Evolutionary conservation across 2,113 vertebrate genomes (phyloP).

Genomic region (Carassius carassius): DNA sequence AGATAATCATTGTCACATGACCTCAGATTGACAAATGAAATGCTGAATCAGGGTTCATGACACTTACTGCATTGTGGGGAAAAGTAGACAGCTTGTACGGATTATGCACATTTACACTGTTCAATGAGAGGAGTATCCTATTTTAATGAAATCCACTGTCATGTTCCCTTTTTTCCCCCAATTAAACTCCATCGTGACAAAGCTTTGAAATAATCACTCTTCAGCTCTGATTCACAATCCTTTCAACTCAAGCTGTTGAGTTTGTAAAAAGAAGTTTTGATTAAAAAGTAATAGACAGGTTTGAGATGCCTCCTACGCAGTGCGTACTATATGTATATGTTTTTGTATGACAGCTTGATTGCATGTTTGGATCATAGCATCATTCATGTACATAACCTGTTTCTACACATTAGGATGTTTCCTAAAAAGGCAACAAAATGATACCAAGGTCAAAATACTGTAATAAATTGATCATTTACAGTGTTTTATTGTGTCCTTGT

Average conservation of each 20-base stretch:
- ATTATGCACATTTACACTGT: not conserved
- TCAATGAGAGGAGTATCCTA: not conserved
- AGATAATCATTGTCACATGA: not conserved
- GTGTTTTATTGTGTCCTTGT: not conserved
- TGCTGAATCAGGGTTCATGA: not conserved
- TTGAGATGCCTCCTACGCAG: conserved; percentile 60
- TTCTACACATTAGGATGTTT: conserved; percentile 77
- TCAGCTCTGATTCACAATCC: not conserved
- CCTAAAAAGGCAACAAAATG: conserved; percentile 64
- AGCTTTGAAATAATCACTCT: not conserved
- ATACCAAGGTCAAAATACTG: conserved; percentile 23
- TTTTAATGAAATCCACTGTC: not conserved
- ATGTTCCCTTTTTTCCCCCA: no score
- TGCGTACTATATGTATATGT: conserved; percentile 67
- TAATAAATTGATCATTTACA: conserved; percentile 68
- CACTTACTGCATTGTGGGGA: not conserved
- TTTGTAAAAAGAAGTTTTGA: conserved; percentile 5
- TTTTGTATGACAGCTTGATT: conserved; percentile 74
- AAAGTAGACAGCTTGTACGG: not conserved
- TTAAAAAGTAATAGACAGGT: conserved; percentile 19
- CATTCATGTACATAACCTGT: conserved; percentile 80
- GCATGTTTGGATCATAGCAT: conserved; percentile 75
- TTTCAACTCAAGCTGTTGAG: not conserved
- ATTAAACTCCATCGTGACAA: not conserved
- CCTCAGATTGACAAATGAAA: not conserved